Conservation (phyloP, 2,797 vertebrate species). For the Catostomus latipinnis region DNA sequence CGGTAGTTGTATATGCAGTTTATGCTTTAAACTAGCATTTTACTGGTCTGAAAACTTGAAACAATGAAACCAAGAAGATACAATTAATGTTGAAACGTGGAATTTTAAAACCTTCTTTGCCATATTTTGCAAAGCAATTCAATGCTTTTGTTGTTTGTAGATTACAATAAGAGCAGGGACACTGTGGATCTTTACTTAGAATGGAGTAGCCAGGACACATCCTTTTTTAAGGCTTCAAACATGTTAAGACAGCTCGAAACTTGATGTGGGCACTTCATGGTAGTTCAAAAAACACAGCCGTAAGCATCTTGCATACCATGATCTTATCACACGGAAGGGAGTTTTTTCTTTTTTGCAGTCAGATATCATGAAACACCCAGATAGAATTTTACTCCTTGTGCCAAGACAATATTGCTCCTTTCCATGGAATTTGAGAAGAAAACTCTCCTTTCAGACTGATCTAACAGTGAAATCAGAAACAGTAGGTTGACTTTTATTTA, state of each 20-base stretch:
- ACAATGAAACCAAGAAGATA: neutral
- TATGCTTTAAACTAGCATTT: neutral
- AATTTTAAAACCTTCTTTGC: neutral
- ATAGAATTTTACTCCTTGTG: conserved; percentile 62
- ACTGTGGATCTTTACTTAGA: neutral
- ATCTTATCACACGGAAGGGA: conserved; percentile 57
- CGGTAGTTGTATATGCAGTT: no score
- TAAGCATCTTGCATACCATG: conserved; percentile 48
- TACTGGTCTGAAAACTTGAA: neutral
- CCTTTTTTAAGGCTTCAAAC: conserved; percentile 45
- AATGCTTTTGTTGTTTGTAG: neutral
- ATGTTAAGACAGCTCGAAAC: conserved; percentile 36
- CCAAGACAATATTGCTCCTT: conserved; percentile 48
- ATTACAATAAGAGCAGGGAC: neutral
- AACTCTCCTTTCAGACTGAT: neutral
- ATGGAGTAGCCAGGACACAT: neutral
- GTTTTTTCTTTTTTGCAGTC: conserved; percentile 65
- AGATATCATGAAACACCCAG: conserved; percentile 20
- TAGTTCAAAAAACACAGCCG: conserved; percentile 49
- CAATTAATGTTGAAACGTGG: neutral
- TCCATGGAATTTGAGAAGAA: conserved; percentile 39
- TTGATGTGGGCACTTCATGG: conserved; percentile 8
- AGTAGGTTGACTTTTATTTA: no score
- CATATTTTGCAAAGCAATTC: neutral
- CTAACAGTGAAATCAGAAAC: no score